Conservation (phyloP, 2,888 invertebrate species). For the Cephonodes hylas region DNA sequence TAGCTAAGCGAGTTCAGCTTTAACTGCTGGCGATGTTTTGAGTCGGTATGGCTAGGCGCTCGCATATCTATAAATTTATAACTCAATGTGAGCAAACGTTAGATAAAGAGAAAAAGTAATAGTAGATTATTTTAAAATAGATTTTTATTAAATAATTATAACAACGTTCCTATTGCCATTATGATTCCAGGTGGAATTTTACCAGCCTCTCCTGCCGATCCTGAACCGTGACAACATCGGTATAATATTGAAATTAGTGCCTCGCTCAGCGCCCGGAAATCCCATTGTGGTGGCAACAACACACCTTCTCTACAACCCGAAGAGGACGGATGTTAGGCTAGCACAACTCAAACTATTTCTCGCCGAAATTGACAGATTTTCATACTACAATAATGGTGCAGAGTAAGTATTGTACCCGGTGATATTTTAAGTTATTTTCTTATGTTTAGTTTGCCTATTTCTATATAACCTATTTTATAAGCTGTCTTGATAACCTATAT, state of each 20-base stretch:
- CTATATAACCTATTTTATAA: neutral
- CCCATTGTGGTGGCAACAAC: conserved; percentile 93
- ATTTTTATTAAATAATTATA: too few species aligned
- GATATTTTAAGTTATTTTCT: neutral
- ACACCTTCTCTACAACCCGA: conserved; percentile 96
- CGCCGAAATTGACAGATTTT: conserved; percentile 90
- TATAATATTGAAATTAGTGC: conserved; percentile 87
- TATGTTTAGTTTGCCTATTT: neutral
- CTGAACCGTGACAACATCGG: conserved; percentile 95
- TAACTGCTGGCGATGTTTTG: too few species aligned
- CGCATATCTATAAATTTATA: too few species aligned
- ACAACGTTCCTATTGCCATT: neutral
- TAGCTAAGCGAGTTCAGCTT: too few species aligned
- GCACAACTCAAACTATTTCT: conserved; percentile 93
- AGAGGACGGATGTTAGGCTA: conserved; percentile 92
- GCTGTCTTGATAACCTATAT: too few species aligned
- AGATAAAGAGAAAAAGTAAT: too few species aligned
- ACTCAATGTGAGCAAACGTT: too few species aligned
- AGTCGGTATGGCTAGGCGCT: too few species aligned
- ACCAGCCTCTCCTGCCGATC: conserved; percentile 81
- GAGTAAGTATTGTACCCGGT: conserved; percentile 37
- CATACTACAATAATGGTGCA: conserved; percentile 68
- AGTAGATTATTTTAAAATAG: too few species aligned
- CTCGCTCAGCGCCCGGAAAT: conserved; percentile 68
- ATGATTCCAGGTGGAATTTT: conserved; percentile 82